Conservation (phyloP, 1,140 invertebrate species). For the Parapsyche elsis region DNA sequence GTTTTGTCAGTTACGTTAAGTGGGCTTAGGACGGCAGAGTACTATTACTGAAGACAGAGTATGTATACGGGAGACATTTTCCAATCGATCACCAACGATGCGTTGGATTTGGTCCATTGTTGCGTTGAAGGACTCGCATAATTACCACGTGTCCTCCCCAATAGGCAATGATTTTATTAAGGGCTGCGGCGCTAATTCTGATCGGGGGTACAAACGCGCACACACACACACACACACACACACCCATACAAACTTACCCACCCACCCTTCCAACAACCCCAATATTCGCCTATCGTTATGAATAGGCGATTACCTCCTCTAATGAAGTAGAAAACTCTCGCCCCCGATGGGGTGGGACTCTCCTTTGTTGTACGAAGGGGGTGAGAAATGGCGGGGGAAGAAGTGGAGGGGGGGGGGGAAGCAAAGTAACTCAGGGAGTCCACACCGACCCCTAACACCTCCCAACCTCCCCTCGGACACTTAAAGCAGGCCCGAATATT, state of each 20-base stretch:
- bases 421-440: background rate
- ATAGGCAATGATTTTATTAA: background rate
- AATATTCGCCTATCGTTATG: slow-evolving; percentile 40
- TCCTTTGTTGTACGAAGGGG: slow-evolving; percentile 5
- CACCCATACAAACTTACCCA: too few species aligned
- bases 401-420: background rate
- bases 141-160: background rate
- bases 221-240: background rate
- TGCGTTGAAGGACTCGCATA: too few species aligned
- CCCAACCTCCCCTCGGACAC: slow-evolving; percentile 1
- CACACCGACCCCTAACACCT: background rate
- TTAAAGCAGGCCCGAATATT: slow-evolving; percentile 34
- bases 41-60: too few species aligned
- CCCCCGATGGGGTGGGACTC: background rate
- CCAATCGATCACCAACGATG: background rate
- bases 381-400: too few species aligned
- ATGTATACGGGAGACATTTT: background rate
- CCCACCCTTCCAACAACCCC: slow-evolving; percentile 3
- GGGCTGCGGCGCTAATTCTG: background rate
- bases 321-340: slow-evolving; percentile 41
- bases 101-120: background rate
- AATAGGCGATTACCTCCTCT: slow-evolving; percentile 43
- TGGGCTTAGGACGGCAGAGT: too few species aligned
- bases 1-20: too few species aligned
- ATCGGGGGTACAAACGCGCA: background rate